phyloP scores from a whole-genome alignment of 2,888 invertebrate species.

The Leucophenga montana region DNA sequence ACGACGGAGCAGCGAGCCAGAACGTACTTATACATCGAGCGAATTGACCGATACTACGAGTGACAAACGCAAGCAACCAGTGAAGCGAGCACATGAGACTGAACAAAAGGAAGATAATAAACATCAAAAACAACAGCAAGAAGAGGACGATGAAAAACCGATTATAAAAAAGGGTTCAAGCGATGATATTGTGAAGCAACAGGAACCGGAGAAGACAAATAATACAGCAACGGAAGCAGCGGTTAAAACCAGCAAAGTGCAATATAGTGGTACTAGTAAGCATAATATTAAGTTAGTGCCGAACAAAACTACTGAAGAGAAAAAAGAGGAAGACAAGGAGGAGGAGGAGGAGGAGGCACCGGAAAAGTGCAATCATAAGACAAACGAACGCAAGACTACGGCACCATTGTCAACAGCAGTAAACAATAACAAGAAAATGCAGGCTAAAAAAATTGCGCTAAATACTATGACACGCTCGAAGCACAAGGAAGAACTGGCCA shows the following conservation, averaged over 20 bases:
- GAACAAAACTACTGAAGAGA: background rate
- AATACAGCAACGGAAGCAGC: conserved; percentile 16
- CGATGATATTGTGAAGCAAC: conserved; percentile 2
- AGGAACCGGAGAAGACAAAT: background rate
- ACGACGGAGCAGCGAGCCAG: conserved; percentile 28
- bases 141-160: background rate
- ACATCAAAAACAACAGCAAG: background rate
- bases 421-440: conserved; percentile 3
- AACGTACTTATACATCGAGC: conserved; percentile 32
- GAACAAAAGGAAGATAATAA: conserved; percentile 22
- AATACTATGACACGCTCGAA: conserved; percentile 73
- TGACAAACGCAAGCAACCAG: background rate
- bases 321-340: background rate
- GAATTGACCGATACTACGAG: conserved; percentile 18
- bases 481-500: conserved; percentile 69
- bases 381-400: conserved; percentile 32
- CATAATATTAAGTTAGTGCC: conserved; percentile 27
- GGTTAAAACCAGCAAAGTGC: conserved; percentile 37
- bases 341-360: conserved; percentile 13
- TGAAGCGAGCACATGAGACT: background rate
- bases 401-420: conserved; percentile 6
- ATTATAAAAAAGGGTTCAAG: background rate
- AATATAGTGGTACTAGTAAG: conserved; percentile 35
- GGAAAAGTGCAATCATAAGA: background rate
- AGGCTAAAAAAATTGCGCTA: conserved; percentile 48